A percentile compares a stretch with the other conserved stretches of the same genome.
phyloP scores from a whole-genome alignment of 2,113 vertebrate genomes.

The Myrmophylax atrothorax region DNA sequence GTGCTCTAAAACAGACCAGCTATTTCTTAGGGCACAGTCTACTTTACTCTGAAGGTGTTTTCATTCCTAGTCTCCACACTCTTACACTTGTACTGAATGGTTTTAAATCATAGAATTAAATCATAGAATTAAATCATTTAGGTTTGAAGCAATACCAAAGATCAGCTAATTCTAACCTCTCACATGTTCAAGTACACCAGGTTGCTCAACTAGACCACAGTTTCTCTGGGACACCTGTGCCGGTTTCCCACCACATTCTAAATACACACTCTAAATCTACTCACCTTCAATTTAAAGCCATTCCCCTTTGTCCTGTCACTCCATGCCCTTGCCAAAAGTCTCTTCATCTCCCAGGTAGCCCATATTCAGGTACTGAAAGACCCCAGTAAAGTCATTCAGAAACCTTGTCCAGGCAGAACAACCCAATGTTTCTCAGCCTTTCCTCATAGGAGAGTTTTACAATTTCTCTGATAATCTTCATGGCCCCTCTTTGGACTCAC shows the following conservation, averaged over 20 bases:
- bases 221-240: background rate
- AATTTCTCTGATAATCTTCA: background rate
- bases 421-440: background rate
- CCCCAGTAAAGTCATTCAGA: background rate
- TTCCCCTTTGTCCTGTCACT: background rate
- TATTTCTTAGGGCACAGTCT: background rate
- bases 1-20: background rate
- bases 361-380: background rate
- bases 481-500: background rate
- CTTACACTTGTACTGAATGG: background rate
- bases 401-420: background rate
- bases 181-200: background rate
- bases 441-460: background rate
- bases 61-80: background rate
- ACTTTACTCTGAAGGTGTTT: background rate
- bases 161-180: background rate
- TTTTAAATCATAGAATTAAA: background rate
- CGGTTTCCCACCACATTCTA: background rate
- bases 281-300: background rate
- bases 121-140: background rate
- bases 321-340: background rate
- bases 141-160: background rate
- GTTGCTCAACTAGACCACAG: background rate
- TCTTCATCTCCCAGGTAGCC: background rate
- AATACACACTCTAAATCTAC: background rate